A percentile compares a stretch with the other conserved stretches of the same genome.
These are phyloP conservation scores for Stenopsyche tienmushanensis DNA, from an alignment of 1,140 invertebrate genomes.

Conservation along the genomic window DNA sequence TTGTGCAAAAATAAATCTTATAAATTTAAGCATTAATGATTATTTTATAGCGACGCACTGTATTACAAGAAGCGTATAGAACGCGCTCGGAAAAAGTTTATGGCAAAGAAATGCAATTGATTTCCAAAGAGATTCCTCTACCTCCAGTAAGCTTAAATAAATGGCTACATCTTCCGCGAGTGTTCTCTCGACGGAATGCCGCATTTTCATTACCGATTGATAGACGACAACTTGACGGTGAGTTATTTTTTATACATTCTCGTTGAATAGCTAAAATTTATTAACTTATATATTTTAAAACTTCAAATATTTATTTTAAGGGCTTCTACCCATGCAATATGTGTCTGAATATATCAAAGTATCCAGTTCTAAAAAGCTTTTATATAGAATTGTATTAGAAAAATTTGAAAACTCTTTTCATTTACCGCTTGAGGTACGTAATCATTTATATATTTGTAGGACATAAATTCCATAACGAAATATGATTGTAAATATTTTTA, in stretches of 20 bases:
- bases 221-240: slow-evolving; percentile 58
- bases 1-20: neutral
- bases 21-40: neutral
- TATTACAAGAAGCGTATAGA: slow-evolving; percentile 65
- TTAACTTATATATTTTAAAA: slow-evolving; percentile 11
- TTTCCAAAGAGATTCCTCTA: slow-evolving; percentile 44
- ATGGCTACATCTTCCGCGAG: slow-evolving; percentile 61
- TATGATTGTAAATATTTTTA: slow-evolving; percentile 22
- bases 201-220: slow-evolving; percentile 67
- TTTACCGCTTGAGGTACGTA: slow-evolving; percentile 49
- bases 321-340: slow-evolving; percentile 63
- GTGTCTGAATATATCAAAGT: slow-evolving; percentile 60
- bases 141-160: slow-evolving; percentile 51
- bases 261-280: slow-evolving; percentile 1
- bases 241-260: slow-evolving; percentile 17
- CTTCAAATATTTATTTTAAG: slow-evolving; percentile 45
- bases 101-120: slow-evolving; percentile 48
- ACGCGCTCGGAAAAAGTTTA: slow-evolving; percentile 50
- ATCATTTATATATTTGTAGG: neutral
- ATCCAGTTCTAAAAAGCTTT: slow-evolving; percentile 61
- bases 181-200: slow-evolving; percentile 64
- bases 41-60: slow-evolving; percentile 55
- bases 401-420: slow-evolving; percentile 49
- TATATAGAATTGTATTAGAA: slow-evolving; percentile 57
- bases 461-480: neutral